phyloP scores from a whole-genome alignment of 1,140 invertebrate genomes.

The Yoshiicerus persimilis region DNA sequence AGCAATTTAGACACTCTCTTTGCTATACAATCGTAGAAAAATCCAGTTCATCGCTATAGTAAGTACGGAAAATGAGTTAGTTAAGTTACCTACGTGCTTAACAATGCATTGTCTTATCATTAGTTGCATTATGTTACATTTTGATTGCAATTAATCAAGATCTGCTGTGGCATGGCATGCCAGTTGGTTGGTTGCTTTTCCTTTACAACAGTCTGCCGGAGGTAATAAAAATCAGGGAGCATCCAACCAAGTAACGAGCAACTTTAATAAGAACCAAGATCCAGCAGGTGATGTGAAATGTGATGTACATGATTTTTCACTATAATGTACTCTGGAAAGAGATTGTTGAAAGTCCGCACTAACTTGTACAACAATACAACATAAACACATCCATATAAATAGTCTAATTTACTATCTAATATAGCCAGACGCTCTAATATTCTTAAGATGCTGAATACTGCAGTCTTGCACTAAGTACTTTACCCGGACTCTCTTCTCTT shows the following conservation, averaged over 20 bases:
- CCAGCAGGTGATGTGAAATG: slow-evolving; percentile 7
- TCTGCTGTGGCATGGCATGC: neutral
- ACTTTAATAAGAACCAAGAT: slow-evolving; percentile 2
- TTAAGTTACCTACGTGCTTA: neutral
- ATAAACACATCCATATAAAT: neutral
- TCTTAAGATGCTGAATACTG: no score
- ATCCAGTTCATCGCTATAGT: neutral
- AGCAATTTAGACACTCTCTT: no score
- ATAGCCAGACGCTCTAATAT: no score
- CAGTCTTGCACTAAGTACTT: neutral
- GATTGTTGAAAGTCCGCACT: neutral
- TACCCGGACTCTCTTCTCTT: neutral
- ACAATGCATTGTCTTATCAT: neutral
- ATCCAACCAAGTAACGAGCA: slow-evolving; percentile 18
- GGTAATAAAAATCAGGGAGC: slow-evolving; percentile 22
- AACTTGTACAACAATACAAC: neutral
- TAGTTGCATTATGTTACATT: slow-evolving; percentile 4
- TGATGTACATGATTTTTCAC: slow-evolving; percentile 20
- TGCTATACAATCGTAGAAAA: neutral
- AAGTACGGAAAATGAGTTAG: neutral
- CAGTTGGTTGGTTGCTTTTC: slow-evolving; percentile 6
- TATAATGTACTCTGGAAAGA: neutral
- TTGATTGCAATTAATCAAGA: slow-evolving; percentile 23
- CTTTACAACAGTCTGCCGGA: neutral
- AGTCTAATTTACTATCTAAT: neutral